phyloP scores from a whole-genome alignment of 2,113 vertebrate species.

The Ammodytes dubius region DNA sequence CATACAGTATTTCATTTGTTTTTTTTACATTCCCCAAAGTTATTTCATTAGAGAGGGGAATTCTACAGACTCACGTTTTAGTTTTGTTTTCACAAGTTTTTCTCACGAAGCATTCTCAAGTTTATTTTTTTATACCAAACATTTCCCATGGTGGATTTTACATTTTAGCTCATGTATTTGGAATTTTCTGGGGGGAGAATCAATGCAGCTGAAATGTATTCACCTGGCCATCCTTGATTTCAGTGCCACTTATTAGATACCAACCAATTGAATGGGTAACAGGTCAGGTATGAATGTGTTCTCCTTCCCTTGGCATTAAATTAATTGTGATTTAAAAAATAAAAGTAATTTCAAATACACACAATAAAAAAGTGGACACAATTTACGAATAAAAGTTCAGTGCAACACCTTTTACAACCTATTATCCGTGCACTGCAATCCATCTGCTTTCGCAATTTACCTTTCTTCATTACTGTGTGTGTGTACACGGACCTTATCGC shows the following conservation, averaged over 20 bases:
- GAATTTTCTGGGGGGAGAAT: background rate
- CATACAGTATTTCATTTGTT: conserved; percentile 15
- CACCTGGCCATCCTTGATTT: background rate
- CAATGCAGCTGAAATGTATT: background rate
- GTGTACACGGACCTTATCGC: conserved; percentile 30
- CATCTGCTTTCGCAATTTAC: conserved; percentile 14
- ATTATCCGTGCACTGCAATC: conserved; percentile 10
- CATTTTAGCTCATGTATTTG: background rate
- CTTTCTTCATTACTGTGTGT: background rate
- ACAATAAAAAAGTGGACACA: background rate
- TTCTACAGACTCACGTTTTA: conserved; percentile 26
- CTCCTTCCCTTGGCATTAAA: background rate
- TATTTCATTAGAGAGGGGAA: conserved; percentile 19
- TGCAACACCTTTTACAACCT: background rate
- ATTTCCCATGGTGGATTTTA: background rate
- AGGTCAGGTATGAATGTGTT: background rate
- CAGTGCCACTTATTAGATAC: no score
- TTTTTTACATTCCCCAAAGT: conserved; percentile 47
- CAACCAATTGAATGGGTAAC: background rate
- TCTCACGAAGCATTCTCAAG: background rate
- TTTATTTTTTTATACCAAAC: background rate
- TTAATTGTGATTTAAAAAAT: background rate
- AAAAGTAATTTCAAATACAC: background rate
- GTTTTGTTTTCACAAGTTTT: conserved; percentile 9
- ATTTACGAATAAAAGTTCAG: background rate